phyloP scores from a whole-genome alignment of 35 echinoderm and acorn worm species.

The Eucidaris tribuloides region DNA sequence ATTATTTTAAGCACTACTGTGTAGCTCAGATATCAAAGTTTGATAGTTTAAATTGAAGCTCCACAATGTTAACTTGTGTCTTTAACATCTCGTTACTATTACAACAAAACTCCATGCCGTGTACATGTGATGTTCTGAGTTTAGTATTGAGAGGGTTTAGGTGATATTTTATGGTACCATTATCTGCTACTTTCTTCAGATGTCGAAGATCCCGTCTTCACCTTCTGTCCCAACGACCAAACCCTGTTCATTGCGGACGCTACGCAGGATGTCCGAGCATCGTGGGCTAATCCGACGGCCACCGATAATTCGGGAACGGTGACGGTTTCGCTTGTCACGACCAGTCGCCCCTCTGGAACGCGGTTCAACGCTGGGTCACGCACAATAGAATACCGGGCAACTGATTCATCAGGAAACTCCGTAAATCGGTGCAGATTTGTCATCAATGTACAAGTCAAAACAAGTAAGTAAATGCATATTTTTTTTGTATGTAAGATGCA shows the following conservation, averaged over 20 bases:
- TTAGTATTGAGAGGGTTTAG: no score
- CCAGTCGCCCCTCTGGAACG: not conserved
- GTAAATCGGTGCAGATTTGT: not conserved
- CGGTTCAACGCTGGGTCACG: not conserved
- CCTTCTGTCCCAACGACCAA: not conserved
- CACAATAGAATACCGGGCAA: not conserved
- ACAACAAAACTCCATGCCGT: no score
- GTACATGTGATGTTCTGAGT: no score
- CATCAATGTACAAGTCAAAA: not conserved
- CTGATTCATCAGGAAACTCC: not conserved
- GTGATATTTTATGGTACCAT: not conserved
- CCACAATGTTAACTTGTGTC: no score
- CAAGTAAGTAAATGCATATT: no score
- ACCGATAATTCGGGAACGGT: conserved; percentile 7
- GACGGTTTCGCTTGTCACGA: not conserved
- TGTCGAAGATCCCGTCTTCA: not conserved
- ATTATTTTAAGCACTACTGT: no score
- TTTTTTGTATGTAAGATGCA: no score
- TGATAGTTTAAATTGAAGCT: no score
- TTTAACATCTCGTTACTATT: no score
- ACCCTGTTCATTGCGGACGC: not conserved
- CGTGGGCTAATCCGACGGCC: not conserved
- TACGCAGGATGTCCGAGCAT: not conserved
- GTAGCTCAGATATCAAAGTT: no score
- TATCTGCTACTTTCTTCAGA: not conserved